Base-by-base conservation (phyloP, 2,888 invertebrate species). In the Augochlorella aurata region DNA sequence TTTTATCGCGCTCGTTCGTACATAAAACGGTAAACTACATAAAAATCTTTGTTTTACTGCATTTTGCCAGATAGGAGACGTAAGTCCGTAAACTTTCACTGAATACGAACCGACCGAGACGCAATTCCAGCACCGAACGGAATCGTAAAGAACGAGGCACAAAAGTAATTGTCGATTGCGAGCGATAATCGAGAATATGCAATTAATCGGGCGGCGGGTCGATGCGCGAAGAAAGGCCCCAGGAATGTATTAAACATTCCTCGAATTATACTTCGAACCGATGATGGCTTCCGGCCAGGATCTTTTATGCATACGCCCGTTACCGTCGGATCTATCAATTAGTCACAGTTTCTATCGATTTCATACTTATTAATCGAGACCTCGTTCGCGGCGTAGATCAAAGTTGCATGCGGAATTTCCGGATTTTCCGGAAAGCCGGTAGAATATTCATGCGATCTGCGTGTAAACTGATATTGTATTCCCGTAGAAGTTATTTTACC, bases 301-400 rank as follows among this genome's bases (percentile, higher is more conserved):
- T 81, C 58, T 75, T 81, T 81, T 75, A 81, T 72, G 74, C 75
- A 72, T 52, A 50, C 47, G 8, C 63, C 45, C 24, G 65, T 65
- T 21, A 73, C 63, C 29, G 65, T 21, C 21, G 10, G 24, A 24
- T 75, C 24, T 68, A 54, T 81, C 63, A 68, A 81, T 81, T 81
- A 72, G 63, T 80, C 61, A 29, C 80, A 29, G 52, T 38, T 12
- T 61, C 70, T 49, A 44, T 14, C 70, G 71, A 75, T 72, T 52
- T 44, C 44, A 68, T 68, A 74, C 63, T 71, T 74, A 81, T 81
- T 68, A 71, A 68, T 63, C 29, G 61, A 77, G 24, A 18, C 77
- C 44, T 71, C 71, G 44, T 71, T 71, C 67, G 16, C 24, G 61
- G 1, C 29, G 9, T 49, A 16, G 45, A 70, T 66, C 45, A 69